Base-by-base conservation (phyloP, 2,888 invertebrate genomes). In the Thecocarcelia acutangulata region DNA sequence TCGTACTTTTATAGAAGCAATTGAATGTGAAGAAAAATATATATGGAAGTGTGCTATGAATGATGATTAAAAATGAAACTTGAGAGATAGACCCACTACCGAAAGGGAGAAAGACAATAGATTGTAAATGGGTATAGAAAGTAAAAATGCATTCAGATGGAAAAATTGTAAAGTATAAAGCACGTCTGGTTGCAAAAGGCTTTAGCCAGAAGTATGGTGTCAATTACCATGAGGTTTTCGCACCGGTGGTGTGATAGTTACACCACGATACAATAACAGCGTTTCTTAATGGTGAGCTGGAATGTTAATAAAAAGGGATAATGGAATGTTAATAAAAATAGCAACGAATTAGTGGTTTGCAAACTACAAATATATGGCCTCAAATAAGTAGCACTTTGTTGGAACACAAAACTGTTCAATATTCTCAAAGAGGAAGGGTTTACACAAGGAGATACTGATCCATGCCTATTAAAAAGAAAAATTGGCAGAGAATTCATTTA, bases 121-220 rank as follows among this genome's bases (percentile, higher is more conserved):
- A n/a, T 28, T 61, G 61, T 28, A 61, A 61, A 24, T 61, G 46
- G 46, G 28, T 46, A 2, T 61, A 61, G 5, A 61, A 61, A 28
- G 6, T 28, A 28, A 61, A 46, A 11, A 61, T 3, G 3, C 9
- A 61, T 28, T 21, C 44, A 44, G 28, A 46, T 61, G 44, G 24
- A 9, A 15, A 15, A 61, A 13, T 28, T 15, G 17, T 40, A 2
- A 61, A 61, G 24, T 61, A 61, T 28, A 61, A 15, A 9, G 46
- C 61, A 19, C 44, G 61, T n/a, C 9, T 61, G 21, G 61, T 61
- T n/a, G 61, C 61, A 1, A 24, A 61, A 15, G 61, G 61, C 19
- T 19, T 48, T 19, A 48, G 48, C 11, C 19, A 19, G 11, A 48
- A 48, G 8, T 48, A 19, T 21, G 3, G 52, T 11, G 52, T 24